A percentile compares a stretch with the other conserved stretches of the same genome.
These are phyloP conservation scores for Atopsyche davidsoni DNA, from an alignment of 1,140 invertebrate genomes.

Conservation along the genomic window DNA sequence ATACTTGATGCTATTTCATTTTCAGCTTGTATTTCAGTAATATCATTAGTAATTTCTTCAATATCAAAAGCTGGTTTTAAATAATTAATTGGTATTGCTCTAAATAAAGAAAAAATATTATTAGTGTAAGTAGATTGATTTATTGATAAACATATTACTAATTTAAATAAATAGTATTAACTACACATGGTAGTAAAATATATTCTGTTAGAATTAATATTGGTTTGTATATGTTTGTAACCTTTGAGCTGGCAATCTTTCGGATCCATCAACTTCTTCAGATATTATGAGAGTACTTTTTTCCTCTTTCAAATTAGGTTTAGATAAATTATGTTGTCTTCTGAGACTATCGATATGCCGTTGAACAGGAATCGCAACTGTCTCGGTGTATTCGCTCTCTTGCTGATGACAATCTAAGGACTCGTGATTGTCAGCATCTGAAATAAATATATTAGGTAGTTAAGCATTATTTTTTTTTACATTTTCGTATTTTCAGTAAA, in stretches of 20 bases:
- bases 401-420: conserved; percentile 47
- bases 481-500: conserved; percentile 1
- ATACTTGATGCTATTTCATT: no score
- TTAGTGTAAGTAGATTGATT: no score
- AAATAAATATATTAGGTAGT: conserved; percentile 4
- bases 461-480: neutral
- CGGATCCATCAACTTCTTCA: conserved; percentile 14
- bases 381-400: conserved; percentile 58
- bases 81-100: no score
- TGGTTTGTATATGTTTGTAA: neutral
- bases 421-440: conserved; percentile 28
- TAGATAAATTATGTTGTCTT: conserved; percentile 35
- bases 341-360: conserved; percentile 50
- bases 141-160: no score
- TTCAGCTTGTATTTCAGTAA: no score
- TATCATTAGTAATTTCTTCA: no score
- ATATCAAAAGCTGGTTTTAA: no score
- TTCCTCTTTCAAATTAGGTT: conserved; percentile 5
- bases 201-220: no score
- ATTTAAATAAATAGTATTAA: no score
- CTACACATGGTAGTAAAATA: no score
- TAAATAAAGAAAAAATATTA: no score
- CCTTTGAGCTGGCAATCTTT: conserved; percentile 12
- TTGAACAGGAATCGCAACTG: conserved; percentile 51
- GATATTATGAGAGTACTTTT: conserved; percentile 8